phyloP scores from a whole-genome alignment of 1,140 invertebrate genomes.

The Bicyclus anynana region DNA sequence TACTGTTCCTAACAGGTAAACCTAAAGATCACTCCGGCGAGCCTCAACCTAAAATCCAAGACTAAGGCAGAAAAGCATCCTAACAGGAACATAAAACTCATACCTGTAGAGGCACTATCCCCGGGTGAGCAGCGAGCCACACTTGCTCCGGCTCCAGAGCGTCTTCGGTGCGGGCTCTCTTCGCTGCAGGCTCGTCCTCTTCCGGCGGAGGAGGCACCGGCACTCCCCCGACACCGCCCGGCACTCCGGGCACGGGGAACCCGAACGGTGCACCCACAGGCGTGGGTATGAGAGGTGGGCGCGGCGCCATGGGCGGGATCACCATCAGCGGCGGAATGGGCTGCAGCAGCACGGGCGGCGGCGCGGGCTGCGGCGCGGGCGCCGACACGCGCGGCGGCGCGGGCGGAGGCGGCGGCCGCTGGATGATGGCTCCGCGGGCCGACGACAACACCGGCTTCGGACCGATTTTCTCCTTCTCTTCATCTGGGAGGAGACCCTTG shows the following conservation, averaged over 20 bases:
- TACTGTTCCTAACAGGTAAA: no score
- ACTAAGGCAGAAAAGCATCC: no score
- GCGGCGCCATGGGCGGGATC: conserved; percentile 61
- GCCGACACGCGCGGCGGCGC: conserved; percentile 59
- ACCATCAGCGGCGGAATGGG: conserved; percentile 53
- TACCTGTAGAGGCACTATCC: conserved; percentile 45
- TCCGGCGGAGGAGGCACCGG: conserved; percentile 88
- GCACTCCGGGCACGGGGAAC: conserved; percentile 77
- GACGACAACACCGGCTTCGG: conserved; percentile 82
- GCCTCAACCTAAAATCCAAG: no score
- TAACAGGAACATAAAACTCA: background rate
- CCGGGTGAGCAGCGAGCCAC: conserved; percentile 82
- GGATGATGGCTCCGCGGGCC: background rate
- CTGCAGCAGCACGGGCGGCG: conserved; percentile 40
- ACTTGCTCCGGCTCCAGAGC: conserved; percentile 92
- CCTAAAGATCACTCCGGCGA: no score
- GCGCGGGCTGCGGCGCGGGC: conserved; percentile 42
- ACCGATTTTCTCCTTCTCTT: conserved; percentile 95
- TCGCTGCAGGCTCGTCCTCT: conserved; percentile 89
- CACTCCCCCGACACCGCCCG: conserved; percentile 81
- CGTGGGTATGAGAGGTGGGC: conserved; percentile 67
- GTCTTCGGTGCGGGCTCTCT: conserved; percentile 95
- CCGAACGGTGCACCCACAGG: conserved; percentile 53
- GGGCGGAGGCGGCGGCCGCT: conserved; percentile 68
- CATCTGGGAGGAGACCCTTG: conserved; percentile 94